Percentiles rank a stretch among this genome's conserved stretches.
Conservation (phyloP, 1,140 invertebrate species). For the Bombus haemorrhoidalis region DNA sequence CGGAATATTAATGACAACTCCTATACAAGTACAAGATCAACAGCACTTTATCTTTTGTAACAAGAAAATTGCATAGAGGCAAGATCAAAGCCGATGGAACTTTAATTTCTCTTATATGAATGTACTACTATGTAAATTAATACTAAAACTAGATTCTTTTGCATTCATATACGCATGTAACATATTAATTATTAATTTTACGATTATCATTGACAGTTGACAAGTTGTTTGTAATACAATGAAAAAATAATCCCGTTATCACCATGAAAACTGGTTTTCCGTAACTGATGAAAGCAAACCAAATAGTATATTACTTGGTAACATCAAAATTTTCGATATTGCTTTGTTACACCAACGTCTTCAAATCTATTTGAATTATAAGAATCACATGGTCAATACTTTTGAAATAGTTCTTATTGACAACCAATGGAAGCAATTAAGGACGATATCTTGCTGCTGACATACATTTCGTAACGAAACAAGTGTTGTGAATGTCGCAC, state of each 20-base stretch:
- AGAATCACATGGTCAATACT: conserved; percentile 15
- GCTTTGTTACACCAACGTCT: background rate
- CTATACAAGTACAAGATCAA: background rate
- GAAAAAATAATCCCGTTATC: conserved; percentile 42
- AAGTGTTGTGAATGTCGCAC: background rate
- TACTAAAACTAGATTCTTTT: background rate
- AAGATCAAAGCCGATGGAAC: too few relatives aligned
- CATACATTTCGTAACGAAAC: conserved; percentile 59
- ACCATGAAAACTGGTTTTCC: conserved; percentile 24
- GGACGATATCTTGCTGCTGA: conserved; percentile 53
- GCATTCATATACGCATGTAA: background rate
- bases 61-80: background rate
- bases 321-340: background rate
- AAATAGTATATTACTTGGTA: background rate
- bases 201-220: conserved; percentile 14
- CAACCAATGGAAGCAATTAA: conserved; percentile 61
- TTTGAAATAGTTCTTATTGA: conserved; percentile 61
- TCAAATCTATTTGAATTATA: background rate
- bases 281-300: background rate
- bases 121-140: background rate
- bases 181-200: conserved; percentile 1
- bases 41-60: background rate
- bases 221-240: conserved; percentile 10
- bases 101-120: background rate
- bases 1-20: background rate